Conservation (phyloP, 1,140 invertebrate genomes). For the Cherax quadricarinatus region DNA sequence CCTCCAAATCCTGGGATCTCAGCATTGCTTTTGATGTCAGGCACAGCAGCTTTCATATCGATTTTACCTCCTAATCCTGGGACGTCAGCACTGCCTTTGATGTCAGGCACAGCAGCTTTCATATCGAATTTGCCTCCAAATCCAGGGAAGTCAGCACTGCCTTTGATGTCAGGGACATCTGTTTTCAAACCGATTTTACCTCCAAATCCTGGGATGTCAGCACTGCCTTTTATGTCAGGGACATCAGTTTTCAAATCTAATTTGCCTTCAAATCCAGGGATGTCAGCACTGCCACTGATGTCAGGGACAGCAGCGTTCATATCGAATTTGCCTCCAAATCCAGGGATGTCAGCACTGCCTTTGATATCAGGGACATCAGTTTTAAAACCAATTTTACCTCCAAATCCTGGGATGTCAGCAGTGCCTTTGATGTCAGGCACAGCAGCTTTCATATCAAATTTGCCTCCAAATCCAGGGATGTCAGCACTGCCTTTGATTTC, state of each 20-base stretch:
- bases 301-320: neutral
- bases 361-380: neutral
- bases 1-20: conserved; percentile 6
- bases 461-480: neutral
- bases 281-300: neutral
- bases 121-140: neutral
- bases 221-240: too few species aligned
- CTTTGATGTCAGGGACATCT: too few species aligned
- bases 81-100: too few species aligned
- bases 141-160: neutral
- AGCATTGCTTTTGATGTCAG: neutral
- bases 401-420: conserved; percentile 1
- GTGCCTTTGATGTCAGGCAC: neutral
- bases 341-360: neutral
- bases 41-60: too few species aligned
- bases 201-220: too few species aligned
- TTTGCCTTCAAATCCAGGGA: too few species aligned
- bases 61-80: too few species aligned
- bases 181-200: too few species aligned
- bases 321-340: conserved; percentile 6
- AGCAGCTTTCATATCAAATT: neutral
- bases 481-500: neutral
- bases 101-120: too few species aligned
- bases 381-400: neutral
- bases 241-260: too few species aligned